Evolutionary conservation across 2,797 vertebrate genomes (phyloP), one percentile per base, ranked within the genome.

Genomic region (Muscicapa comitata): DNA sequence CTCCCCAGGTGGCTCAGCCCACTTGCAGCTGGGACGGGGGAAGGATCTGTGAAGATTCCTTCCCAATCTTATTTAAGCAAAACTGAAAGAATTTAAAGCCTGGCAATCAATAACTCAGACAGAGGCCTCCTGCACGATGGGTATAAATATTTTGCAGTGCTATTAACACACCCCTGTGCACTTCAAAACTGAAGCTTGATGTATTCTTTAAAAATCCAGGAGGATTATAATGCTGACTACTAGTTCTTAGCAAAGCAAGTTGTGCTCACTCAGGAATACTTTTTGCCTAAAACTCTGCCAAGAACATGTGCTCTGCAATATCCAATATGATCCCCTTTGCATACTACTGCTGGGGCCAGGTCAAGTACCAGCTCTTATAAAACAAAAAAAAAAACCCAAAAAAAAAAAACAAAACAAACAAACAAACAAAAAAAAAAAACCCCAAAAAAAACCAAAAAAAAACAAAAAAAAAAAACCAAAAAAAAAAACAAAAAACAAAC

Each of bases 111-210:
- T 26, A 78, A 72, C 9, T 7, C 33, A 58, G 38, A 42, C 37
- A 50, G 16, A 91, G 19, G 17, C 35, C 24, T 58, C 68, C 54
- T 42, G 47, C 31, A 47, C 0, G 0, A 45, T 0, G 4, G 20
- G 10, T 38, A 68, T 85, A 42, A 53, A 42, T 28, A 17, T 51
- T 76, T 43, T 37, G 43, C 38, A 29, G 35, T 15, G 25, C 10
- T 40, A 58, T 82, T 70, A 80, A 45, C 7, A 31, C 67, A 82
- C 20, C 83, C 48, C 53, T 28, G 14, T 1, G 6, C 24, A 15
- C 24, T 45, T 57, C 53, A 71, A 16, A 45, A 50, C 58, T 51
- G 47, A 91, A 55, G 21, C 11, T n/a, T 59, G 59, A 48, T 4
- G 2, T 37, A 45, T 47, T 51, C 47, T 62, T 40, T 54, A 61